Conservation (phyloP, 1,140 invertebrate species). For the Drosophila azteca region DNA sequence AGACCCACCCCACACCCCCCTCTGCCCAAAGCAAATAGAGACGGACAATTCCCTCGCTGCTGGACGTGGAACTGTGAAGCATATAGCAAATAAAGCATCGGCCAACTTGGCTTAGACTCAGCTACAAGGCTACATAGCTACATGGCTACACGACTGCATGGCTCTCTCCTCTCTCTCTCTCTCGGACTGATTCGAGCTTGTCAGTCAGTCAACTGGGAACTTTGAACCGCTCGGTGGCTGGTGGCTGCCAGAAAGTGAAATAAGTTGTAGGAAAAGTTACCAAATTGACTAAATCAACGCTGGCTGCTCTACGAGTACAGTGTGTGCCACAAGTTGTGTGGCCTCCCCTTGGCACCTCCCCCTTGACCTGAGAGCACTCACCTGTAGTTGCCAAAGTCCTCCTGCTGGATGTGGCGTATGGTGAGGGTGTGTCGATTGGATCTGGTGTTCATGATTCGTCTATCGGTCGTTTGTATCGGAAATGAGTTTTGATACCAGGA, state of each 20-base stretch:
- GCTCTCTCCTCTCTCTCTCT: too few species aligned
- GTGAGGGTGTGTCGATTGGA: constrained; percentile 87
- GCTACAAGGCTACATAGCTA: too few species aligned
- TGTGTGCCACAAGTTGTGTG: constrained; percentile 35
- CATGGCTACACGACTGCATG: too few species aligned
- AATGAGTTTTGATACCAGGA: constrained; percentile 89
- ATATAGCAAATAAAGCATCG: constrained; percentile 45
- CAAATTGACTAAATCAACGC: constrained; percentile 77
- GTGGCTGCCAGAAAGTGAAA: constrained; percentile 52
- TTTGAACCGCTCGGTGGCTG: constrained; percentile 52
- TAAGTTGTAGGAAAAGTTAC: constrained; percentile 68
- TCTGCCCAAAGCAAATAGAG: too few species aligned
- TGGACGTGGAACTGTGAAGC: not conserved
- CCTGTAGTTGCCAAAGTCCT: constrained; percentile 89
- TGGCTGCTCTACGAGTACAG: constrained; percentile 7
- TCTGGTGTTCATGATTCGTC: constrained; percentile 86
- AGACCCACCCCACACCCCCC: too few species aligned
- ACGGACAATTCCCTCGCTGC: constrained; percentile 29
- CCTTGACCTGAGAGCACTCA: constrained; percentile 78
- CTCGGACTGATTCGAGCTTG: too few species aligned
- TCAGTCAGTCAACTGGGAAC: constrained; percentile 26
- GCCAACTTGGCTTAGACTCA: constrained; percentile 22
- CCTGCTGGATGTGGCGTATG: constrained; percentile 87
- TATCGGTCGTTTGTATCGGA: constrained; percentile 86
- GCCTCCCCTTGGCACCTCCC: too few species aligned